Percentiles rank a stretch among this genome's conserved stretches.
phyloP scores from a whole-genome alignment of 92 coral and sea anemone genomes.

The Paramuricea clavata region DNA sequence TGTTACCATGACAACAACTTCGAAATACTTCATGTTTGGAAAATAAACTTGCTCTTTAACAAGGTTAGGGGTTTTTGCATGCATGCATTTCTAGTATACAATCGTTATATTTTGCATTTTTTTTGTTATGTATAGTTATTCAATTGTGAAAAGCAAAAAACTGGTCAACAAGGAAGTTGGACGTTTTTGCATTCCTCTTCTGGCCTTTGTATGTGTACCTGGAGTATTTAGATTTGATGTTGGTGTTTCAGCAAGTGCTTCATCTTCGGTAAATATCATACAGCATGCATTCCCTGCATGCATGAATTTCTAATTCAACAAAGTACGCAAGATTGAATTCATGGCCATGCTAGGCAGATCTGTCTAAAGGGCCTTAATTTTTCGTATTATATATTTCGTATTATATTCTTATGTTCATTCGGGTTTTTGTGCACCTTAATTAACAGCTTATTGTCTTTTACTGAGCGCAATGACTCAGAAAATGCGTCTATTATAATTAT shows the following conservation, averaged over 20 bases:
- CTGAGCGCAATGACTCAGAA: slow-evolving; percentile 11
- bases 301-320: too few relatives aligned
- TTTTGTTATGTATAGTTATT: neutral
- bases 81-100: too few relatives aligned
- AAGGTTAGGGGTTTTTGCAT: too few relatives aligned
- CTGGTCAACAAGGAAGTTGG: slow-evolving; percentile 29
- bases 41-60: too few relatives aligned
- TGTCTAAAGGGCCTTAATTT: too few relatives aligned
- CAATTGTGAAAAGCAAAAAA: neutral
- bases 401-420: too few relatives aligned
- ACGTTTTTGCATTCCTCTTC: slow-evolving; percentile 3
- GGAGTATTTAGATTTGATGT: slow-evolving; percentile 32
- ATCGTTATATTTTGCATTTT: too few relatives aligned
- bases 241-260: neutral
- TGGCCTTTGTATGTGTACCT: slow-evolving; percentile 8
- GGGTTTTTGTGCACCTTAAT: slow-evolving; percentile 5
- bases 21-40: too few relatives aligned
- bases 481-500: neutral
- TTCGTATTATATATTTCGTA: too few relatives aligned
- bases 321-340: neutral
- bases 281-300: too few relatives aligned
- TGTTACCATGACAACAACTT: too few relatives aligned
- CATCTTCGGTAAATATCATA: slow-evolving; percentile 17
- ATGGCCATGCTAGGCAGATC: too few relatives aligned
- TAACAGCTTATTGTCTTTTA: neutral